Evolutionary conservation across 2,888 invertebrate genomes (phyloP), one percentile per base, ranked within the genome.

Genomic region (Stenichneumon culpator): DNA sequence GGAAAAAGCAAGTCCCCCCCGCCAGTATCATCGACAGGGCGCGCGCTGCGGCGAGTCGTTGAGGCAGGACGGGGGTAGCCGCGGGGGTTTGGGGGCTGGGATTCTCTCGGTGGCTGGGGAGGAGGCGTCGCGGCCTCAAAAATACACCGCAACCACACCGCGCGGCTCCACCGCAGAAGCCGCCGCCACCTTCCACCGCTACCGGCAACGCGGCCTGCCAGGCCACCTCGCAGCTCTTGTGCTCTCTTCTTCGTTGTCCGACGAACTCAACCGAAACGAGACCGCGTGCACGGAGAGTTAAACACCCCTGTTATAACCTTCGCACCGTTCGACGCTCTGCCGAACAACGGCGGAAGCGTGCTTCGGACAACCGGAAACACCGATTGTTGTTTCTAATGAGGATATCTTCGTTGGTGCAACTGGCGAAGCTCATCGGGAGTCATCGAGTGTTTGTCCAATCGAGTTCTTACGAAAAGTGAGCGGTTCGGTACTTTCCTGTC

Each of bases 101-200:
- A 82, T 86, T 82, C 74, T 83, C 84, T 74, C 87, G 88, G 90
- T 87, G 92, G 92, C 91, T 90, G 92, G 92, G 93, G 44, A 44
- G 57, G 57, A 57, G 93, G 93, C 93, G 93, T 86, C 86, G 93
- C 92, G 93, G 93, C 93, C 93, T 93, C 94, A 93, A 94, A 93
- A 94, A 93, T 94, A 94, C 93, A 93, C 94, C 94, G 93, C 93
- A 94, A 93, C 93, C 93, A 93, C 93, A 93, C 93, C 93, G 93
- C 93, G 93, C 93, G 93, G 93, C 91, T 93, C 93, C 91, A 93
- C 94, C 94, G 93, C 93, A 94, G 93, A 93, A 93, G 93, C 94
- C 94, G 92, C 93, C 93, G 88, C 89, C 89, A 92, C 93, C 92
- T 93, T 93, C 93, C 93, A 93, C 93, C 93, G 93, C 91, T 91